Evolutionary conservation across 2,888 invertebrate genomes (phyloP), one percentile per base, ranked within the genome.

Genomic region (Oscheius sp.): DNA sequence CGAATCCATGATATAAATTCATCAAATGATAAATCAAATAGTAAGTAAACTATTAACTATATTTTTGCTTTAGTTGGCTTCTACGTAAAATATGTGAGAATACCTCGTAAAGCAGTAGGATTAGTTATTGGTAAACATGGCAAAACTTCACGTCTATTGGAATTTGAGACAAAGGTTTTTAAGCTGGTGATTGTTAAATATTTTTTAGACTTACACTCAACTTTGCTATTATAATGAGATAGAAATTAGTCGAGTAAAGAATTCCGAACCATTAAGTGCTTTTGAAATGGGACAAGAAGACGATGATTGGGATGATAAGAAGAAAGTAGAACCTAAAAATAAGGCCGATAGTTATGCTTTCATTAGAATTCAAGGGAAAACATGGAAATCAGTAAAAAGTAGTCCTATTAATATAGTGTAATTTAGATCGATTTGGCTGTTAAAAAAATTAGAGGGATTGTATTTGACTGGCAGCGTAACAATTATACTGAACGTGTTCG

Each of bases 281-380:
- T 54, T 32, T 32, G 54, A 54, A 20, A 54, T 22, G 20, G 33
- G 54, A 14, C 33, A 54, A 20, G 54, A 8, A 6, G 54, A 30
- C 2, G 54, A 54, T 17, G 54, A 33, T n/a, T 54, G 54, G 54
- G n/a, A 6, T 4, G 54, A 54, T 12, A 33, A 20, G n/a, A 6
- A 6, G n/a, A 47, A 47, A 12, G 4, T 3, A 5, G n/a, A n/a
- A n/a, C 6, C 2, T 50, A n/a, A 22, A 26, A 50, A 28, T 17
- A 54, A 54, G 17, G 14, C 54, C 1, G 54, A 54, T 33, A n/a
- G 36, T 17, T 32, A 17, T 33, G 54, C 54, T n/a, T 54, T 54
- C 20, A n/a, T 54, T 4, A 54, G 36, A 54, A 54, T 54, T 17
- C 54, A 54, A 54, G 54, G 54, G 36, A 54, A 54, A 33, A 33